These are phyloP conservation scores for Diabrotica balteata DNA, from an alignment of 2,888 invertebrate genomes.

Conservation along the genomic window DNA sequence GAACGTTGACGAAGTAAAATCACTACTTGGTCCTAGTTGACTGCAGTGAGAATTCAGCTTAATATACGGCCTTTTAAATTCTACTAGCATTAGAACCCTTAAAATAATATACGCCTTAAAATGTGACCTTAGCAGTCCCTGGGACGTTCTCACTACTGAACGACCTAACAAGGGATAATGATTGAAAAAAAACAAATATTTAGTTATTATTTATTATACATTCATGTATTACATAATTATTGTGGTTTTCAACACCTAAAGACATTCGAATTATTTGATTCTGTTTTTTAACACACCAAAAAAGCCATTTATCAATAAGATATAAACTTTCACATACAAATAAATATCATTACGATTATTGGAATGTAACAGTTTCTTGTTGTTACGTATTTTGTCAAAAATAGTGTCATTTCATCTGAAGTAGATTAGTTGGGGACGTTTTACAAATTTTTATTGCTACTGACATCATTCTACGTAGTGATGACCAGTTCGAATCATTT, in stretches of 20 bases:
- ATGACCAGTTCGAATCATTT: too few species aligned
- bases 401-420: slow-evolving; percentile 50
- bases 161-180: too few species aligned
- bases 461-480: neutral
- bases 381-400: slow-evolving; percentile 56
- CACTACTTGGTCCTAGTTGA: too few species aligned
- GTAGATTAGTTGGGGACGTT: slow-evolving; percentile 28
- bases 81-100: too few species aligned
- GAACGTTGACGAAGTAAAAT: too few species aligned
- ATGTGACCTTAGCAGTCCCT: too few species aligned
- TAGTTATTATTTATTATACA: slow-evolving; percentile 56
- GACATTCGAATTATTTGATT: slow-evolving; percentile 59
- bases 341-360: slow-evolving; percentile 48
- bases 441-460: slow-evolving; percentile 27
- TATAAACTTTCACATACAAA: slow-evolving; percentile 41
- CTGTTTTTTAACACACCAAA: slow-evolving; percentile 57
- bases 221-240: slow-evolving; percentile 61
- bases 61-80: too few species aligned
- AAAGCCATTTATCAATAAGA: slow-evolving; percentile 52
- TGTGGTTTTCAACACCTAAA: slow-evolving; percentile 60
- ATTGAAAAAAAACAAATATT: slow-evolving; percentile 4
- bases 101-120: too few species aligned
- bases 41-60: too few species aligned
- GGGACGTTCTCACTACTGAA: too few species aligned
- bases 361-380: slow-evolving; percentile 54